Evolutionary conservation across 2,113 vertebrate genomes (phyloP).

Genomic region (Montifringilla adamsi): DNA sequence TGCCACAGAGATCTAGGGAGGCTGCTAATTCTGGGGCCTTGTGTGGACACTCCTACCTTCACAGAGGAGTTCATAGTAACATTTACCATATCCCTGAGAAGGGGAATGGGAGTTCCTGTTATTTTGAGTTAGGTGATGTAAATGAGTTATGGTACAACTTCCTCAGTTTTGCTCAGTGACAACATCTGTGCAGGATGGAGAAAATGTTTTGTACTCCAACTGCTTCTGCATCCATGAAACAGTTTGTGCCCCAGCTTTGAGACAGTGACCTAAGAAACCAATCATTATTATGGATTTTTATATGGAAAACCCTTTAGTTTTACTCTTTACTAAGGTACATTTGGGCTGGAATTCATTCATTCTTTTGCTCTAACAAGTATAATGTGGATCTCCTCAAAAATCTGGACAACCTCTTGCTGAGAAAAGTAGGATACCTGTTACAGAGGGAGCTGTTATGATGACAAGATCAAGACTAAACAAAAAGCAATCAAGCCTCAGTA

Average conservation of each 20-base stretch:
- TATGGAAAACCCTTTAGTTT: neutral
- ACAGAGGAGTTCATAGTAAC: neutral
- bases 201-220: neutral
- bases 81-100: neutral
- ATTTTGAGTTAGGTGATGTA: neutral
- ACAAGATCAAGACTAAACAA: neutral
- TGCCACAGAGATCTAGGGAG: neutral
- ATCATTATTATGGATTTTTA: neutral
- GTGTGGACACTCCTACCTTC: neutral
- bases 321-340: neutral
- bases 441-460: neutral
- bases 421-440: neutral
- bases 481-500: neutral
- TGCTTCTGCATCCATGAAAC: neutral
- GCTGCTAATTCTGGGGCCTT: neutral
- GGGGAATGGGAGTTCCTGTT: neutral
- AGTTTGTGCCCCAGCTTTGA: neutral
- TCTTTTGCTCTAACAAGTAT: neutral
- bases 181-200: neutral
- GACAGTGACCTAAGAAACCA: neutral
- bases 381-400: neutral
- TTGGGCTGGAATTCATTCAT: neutral
- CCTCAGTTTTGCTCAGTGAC: neutral
- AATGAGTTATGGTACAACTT: neutral
- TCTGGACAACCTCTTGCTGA: neutral